A percentile compares a stretch with the other conserved stretches of the same genome.
These are phyloP conservation scores for Phylloscopus collybita DNA, from an alignment of 2,797 vertebrate species.

Conservation along the genomic window DNA sequence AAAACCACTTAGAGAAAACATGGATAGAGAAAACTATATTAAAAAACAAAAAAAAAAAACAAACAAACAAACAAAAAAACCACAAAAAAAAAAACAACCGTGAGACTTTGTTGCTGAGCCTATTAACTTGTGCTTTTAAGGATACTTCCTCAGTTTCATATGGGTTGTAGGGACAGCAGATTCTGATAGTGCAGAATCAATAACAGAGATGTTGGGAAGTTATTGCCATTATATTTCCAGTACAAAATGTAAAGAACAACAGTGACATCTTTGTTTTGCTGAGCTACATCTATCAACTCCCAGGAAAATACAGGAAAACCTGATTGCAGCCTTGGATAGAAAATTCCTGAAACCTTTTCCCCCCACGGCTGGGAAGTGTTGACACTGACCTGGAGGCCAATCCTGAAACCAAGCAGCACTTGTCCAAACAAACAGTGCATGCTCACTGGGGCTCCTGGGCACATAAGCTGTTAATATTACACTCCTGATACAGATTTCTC, in stretches of 20 bases:
- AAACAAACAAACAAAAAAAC: too few relatives aligned
- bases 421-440: conserved; percentile 68
- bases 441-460: conserved; percentile 43
- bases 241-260: neutral
- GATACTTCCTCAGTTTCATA: neutral
- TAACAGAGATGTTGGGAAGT: neutral
- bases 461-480: conserved; percentile 43
- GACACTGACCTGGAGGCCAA: conserved; percentile 53
- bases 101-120: neutral
- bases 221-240: neutral
- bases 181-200: neutral
- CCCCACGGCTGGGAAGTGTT: neutral
- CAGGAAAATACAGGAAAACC: neutral
- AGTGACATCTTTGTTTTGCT: neutral
- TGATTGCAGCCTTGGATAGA: neutral
- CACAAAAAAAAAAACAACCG: neutral
- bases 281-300: neutral
- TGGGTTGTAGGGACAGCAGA: neutral
- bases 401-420: conserved; percentile 67
- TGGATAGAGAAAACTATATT: neutral
- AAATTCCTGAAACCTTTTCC: conserved; percentile 42
- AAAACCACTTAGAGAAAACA: neutral
- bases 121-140: neutral
- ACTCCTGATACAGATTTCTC: neutral
- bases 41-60: neutral